Evolutionary conservation across 2,797 vertebrate species (phyloP).

Genomic region (Ceryle rudis): DNA sequence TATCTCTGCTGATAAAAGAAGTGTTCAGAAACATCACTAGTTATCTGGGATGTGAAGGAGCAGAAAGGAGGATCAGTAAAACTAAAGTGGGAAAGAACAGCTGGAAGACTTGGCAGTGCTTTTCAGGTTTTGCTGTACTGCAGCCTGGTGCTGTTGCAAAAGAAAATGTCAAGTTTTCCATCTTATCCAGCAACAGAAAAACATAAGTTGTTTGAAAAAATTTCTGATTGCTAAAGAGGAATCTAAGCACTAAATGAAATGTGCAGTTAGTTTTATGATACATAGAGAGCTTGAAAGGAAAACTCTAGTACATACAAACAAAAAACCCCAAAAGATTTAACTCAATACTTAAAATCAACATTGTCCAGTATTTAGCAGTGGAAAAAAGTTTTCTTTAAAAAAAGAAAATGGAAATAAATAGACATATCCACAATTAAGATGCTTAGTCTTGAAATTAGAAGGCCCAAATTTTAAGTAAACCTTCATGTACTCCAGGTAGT

Average conservation of each 20-base stretch:
- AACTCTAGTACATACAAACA: background rate
- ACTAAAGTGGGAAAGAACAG: background rate
- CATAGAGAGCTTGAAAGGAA: background rate
- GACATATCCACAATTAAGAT: background rate
- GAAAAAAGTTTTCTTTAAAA: background rate
- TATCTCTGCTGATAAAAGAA: conserved; percentile 15
- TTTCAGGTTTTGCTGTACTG: background rate
- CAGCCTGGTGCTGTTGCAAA: background rate
- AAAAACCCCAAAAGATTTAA: background rate
- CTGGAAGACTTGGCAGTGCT: background rate
- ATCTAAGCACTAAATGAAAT: background rate
- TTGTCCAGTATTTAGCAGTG: background rate
- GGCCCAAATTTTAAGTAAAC: background rate
- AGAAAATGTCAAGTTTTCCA: background rate
- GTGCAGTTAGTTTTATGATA: background rate
- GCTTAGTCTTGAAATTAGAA: background rate
- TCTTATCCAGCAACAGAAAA: background rate
- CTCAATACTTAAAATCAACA: background rate
- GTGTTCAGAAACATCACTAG: background rate
- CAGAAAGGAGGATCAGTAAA: background rate
- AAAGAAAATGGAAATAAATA: background rate
- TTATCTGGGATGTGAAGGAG: background rate
- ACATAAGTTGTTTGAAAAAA: background rate
- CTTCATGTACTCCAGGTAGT: background rate
- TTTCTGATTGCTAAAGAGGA: background rate